Evolutionary conservation across 2,113 vertebrate genomes (phyloP).

Genomic region (Heterotilapia buettikoferi): DNA sequence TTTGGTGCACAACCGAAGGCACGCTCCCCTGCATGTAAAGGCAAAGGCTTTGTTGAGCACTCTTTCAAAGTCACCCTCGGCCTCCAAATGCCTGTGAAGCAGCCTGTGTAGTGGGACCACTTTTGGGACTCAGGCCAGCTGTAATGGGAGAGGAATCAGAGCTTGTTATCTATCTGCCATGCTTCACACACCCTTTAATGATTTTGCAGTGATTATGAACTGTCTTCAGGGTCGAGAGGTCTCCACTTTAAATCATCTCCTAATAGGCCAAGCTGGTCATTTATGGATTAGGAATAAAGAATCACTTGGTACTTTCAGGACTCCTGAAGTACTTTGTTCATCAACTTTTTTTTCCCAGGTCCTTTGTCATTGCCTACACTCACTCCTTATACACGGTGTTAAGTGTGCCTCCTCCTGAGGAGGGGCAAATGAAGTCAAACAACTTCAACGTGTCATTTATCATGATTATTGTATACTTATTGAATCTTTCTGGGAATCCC

Average conservation of each 20-base stretch:
- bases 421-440: conserved; percentile 34
- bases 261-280: conserved; percentile 36
- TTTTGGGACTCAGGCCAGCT: background rate
- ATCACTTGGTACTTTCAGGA: conserved; percentile 8
- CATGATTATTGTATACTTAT: conserved; percentile 27
- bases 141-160: conserved; percentile 1
- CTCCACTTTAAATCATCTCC: conserved; percentile 25
- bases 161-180: conserved; percentile 22
- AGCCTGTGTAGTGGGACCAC: background rate
- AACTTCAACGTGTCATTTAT: conserved; percentile 26
- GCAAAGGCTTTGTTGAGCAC: conserved; percentile 16
- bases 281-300: conserved; percentile 27
- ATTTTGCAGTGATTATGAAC: conserved; percentile 44
- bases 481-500: conserved; percentile 24
- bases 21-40: conserved; percentile 41
- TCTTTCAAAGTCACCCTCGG: conserved; percentile 47
- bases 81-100: background rate
- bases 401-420: background rate
- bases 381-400: background rate
- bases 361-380: background rate
- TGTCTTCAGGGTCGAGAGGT: conserved; percentile 33
- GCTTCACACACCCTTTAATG: conserved; percentile 18
- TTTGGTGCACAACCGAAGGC: conserved; percentile 34
- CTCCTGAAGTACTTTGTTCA: background rate
- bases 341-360: background rate